These are phyloP conservation scores for Heliconius hewitsoni DNA, from an alignment of 1,140 invertebrate species.

Conservation along the genomic window DNA sequence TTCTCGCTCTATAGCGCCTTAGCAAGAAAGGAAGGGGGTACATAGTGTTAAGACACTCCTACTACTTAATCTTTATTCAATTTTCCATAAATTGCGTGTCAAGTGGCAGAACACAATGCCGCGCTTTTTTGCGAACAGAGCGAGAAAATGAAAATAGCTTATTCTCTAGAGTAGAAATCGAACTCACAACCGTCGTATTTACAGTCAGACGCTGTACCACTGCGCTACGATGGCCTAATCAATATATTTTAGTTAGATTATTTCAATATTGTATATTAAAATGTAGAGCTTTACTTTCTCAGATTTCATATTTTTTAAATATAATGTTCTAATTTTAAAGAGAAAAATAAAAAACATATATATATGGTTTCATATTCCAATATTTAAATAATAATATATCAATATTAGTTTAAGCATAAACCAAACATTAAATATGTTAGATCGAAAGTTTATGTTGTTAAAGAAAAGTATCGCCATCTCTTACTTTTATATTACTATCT, in stretches of 20 bases:
- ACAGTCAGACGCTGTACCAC: too few species aligned
- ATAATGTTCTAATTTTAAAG: not conserved
- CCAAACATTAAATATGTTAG: not conserved
- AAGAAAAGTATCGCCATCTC: conserved; percentile 44
- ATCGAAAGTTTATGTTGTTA: conserved; percentile 12
- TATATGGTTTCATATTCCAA: not conserved
- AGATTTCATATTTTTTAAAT: not conserved
- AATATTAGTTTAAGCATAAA: conserved; percentile 5
- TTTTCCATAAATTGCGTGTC: too few species aligned
- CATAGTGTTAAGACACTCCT: not conserved
- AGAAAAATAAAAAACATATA: not conserved
- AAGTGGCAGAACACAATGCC: too few species aligned
- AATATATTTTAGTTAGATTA: too few species aligned
- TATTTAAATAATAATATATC: not conserved
- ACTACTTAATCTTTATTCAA: too few species aligned
- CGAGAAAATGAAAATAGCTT: too few species aligned
- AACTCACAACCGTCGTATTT: too few species aligned
- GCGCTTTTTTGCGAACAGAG: too few species aligned
- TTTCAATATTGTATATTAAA: too few species aligned
- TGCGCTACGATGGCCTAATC: too few species aligned
- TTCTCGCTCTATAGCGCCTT: not conserved
- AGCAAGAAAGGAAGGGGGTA: not conserved
- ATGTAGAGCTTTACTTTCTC: too few species aligned
- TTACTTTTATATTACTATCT: conserved; percentile 54
- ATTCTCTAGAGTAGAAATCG: too few species aligned